Conservation (phyloP, 1,140 invertebrate species). For the Diplogasteroides magnus region DNA sequence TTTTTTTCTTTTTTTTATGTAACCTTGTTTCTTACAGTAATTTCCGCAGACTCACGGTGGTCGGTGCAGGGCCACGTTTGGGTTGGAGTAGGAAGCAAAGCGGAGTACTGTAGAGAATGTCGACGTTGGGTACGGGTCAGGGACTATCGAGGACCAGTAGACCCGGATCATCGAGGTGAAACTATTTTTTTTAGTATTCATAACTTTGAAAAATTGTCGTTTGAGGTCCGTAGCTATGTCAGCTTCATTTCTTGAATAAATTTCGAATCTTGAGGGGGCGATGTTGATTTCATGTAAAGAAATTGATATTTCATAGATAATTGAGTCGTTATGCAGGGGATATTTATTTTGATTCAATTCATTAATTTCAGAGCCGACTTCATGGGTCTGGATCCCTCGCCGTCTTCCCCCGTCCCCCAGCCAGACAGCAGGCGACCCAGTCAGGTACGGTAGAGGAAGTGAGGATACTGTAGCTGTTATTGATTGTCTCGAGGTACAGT, state of each 20-base stretch:
- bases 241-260: conserved; percentile 4
- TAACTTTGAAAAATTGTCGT: background rate
- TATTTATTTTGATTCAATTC: no score
- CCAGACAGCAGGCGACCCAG: background rate
- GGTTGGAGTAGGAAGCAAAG: no score
- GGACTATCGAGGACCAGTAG: no score
- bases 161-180: no score
- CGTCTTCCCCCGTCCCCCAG: background rate
- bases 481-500: background rate
- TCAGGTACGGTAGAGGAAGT: background rate
- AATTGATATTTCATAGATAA: background rate
- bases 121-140: no score
- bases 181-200: background rate
- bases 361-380: background rate
- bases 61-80: no score
- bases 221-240: no score
- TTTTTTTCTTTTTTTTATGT: no score
- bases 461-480: background rate
- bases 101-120: no score
- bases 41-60: no score
- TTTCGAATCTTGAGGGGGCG: conserved; percentile 10
- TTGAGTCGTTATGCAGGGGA: background rate
- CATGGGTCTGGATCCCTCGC: background rate
- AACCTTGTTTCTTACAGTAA: no score
- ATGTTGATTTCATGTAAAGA: background rate